Conservation (phyloP, 2,888 invertebrate genomes). For the Ormyrus nitidulus region DNA sequence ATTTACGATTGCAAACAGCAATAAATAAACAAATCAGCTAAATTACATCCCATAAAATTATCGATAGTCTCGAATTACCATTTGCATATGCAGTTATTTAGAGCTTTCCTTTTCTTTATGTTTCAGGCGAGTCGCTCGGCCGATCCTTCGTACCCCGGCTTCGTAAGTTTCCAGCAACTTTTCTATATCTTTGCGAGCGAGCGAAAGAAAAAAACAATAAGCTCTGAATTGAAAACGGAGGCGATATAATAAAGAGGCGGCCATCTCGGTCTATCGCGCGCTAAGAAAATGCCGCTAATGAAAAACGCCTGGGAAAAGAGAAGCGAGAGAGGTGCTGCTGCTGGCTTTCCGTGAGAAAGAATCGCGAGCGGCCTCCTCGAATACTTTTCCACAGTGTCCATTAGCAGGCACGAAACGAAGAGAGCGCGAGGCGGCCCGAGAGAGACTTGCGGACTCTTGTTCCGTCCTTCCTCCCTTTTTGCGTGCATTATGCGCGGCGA, state of each 20-base stretch:
- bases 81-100: background rate
- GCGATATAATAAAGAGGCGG: too few species aligned
- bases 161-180: slow-evolving; percentile 4
- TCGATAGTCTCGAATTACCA: background rate
- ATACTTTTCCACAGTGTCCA: slow-evolving; percentile 45
- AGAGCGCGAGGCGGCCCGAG: background rate
- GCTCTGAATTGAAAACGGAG: too few species aligned
- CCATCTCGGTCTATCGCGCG: background rate
- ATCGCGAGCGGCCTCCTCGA: slow-evolving; percentile 28
- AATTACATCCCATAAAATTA: background rate
- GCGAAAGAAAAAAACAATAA: background rate
- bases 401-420: slow-evolving; percentile 31
- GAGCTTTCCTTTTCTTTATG: slow-evolving; percentile 1
- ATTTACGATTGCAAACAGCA: too few species aligned
- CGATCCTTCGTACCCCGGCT: background rate
- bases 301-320: slow-evolving; percentile 36
- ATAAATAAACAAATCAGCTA: too few species aligned
- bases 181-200: background rate
- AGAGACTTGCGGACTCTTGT: background rate
- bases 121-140: slow-evolving; percentile 11
- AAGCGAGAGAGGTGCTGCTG: slow-evolving; percentile 5
- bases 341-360: slow-evolving; percentile 36
- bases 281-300: slow-evolving; percentile 34
- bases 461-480: background rate
- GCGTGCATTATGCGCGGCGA: too few species aligned